Base-by-base conservation (phyloP, 2,113 vertebrate species). In the Pteruthius melanotis region DNA sequence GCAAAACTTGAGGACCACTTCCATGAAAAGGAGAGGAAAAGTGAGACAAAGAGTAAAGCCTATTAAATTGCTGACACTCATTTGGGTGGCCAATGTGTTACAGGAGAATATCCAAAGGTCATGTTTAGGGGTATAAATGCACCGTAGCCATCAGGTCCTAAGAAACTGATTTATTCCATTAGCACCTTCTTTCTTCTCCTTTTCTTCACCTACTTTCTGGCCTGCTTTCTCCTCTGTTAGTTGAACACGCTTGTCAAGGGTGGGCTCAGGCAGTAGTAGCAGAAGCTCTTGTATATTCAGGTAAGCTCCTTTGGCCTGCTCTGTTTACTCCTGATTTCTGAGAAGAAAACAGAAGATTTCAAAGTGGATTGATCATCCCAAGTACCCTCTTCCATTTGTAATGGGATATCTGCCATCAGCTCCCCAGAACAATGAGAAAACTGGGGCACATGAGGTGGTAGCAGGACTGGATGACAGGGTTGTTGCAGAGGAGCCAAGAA, bases 401-500 rank as follows among this genome's bases (percentile, higher is more conserved):
- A 15, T 66, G 28, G 10, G 37, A 37, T 10, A 49, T 44, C 13
- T 69, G 37, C 28, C 30, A 56, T 47, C 49, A 57, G 10, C 31
- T 63, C 22, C 31, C 20, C 18, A 61, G 7, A 89, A 27, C 4
- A 39, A 33, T 6, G 12, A 60, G 40, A 74, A 69, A 94, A 49
- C 27, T 40, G 22, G 4, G 30, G 14, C 15, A 22, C 3, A 0
- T 1, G 2, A 3, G 4, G 10, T 15, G 7, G 13, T 24, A 53
- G 28, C 33, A 72, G 7, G n/a, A 9, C 37, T 65, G 40, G 17
- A 18, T 77, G 30, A 39, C 9, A 22, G 16, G 5, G 6, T 27
- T 69, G 5, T 15, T 75, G 8, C 31, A 78, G 37, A 56, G 50
- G 12, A 87, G 1, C 8, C 5, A 8, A 74, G 69, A n/a, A 16